Conservation (phyloP, 37 sponge, comb jelly and placozoan genomes). For the Crambe crambe region DNA sequence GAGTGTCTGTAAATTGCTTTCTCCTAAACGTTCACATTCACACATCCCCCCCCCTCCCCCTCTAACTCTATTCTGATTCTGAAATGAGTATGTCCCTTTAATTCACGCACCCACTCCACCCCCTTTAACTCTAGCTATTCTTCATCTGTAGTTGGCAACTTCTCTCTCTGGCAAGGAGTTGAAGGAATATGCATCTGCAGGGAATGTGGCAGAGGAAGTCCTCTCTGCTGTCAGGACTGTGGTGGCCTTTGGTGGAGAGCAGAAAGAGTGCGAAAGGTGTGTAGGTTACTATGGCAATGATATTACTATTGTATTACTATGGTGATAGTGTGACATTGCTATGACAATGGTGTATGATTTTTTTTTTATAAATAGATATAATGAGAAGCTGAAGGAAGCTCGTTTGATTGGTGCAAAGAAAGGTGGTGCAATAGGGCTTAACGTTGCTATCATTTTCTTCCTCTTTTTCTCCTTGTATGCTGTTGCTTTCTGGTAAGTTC, state of each 20-base stretch:
- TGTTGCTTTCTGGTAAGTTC: no score
- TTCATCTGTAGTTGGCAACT: conserved; percentile 29
- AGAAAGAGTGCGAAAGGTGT: conserved; percentile 62
- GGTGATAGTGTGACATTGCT: no score
- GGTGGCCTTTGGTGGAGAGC: conserved; percentile 56
- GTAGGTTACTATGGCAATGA: no score
- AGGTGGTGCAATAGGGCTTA: conserved; percentile 39
- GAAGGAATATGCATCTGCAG: conserved; percentile 86
- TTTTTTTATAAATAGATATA: conserved; percentile 9
- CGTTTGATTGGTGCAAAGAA: conserved; percentile 56
- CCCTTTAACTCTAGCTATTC: no score
- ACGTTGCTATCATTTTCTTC: conserved; percentile 31
- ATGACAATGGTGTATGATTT: no score
- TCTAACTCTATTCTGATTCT: no score
- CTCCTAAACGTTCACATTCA: background rate
- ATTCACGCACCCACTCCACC: no score
- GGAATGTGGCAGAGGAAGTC: conserved; percentile 84
- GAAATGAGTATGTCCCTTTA: no score
- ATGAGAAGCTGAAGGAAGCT: conserved; percentile 51
- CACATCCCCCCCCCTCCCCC: background rate
- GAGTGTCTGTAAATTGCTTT: background rate
- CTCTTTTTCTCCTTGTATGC: no score
- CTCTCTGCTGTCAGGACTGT: conserved; percentile 79
- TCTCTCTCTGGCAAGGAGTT: conserved; percentile 50
- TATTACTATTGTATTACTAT: no score